These are phyloP conservation scores for Odocoileus virginianus DNA, from an alignment of 2,113 vertebrate genomes.

Conservation along the genomic window DNA sequence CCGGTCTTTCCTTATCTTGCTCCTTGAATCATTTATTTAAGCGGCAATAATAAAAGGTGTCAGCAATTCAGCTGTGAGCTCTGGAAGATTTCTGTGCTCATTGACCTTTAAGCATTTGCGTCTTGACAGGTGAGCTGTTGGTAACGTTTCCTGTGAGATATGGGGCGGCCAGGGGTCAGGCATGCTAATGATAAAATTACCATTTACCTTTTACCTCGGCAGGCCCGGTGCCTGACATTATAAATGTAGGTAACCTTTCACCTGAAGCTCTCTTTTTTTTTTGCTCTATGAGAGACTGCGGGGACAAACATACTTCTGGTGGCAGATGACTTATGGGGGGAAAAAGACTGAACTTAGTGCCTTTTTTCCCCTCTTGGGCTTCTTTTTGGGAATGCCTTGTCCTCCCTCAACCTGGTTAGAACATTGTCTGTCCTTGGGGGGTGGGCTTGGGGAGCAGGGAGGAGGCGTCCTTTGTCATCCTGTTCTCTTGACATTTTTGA, in stretches of 20 bases:
- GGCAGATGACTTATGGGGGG: slow-evolving; percentile 49
- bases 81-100: slow-evolving; percentile 80
- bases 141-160: slow-evolving; percentile 80
- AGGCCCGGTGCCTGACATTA: slow-evolving; percentile 81
- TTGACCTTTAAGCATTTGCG: slow-evolving; percentile 84
- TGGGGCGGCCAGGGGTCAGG: slow-evolving; percentile 80
- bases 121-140: slow-evolving; percentile 81
- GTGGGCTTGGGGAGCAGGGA: not conserved
- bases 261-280: slow-evolving; percentile 79
- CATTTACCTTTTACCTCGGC: slow-evolving; percentile 84
- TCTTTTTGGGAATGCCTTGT: not conserved
- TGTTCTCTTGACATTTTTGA: slow-evolving; percentile 13
- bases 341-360: not conserved
- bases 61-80: slow-evolving; percentile 81
- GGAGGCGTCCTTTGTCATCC: not conserved
- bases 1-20: slow-evolving; percentile 69
- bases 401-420: not conserved
- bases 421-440: not conserved
- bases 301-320: slow-evolving; percentile 60
- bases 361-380: not conserved
- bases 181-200: slow-evolving; percentile 89
- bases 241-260: slow-evolving; percentile 87
- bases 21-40: slow-evolving; percentile 87
- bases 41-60: slow-evolving; percentile 85
- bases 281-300: slow-evolving; percentile 63